Evolutionary conservation across 2,797 vertebrate genomes (phyloP).

Genomic region (Fratercula arctica): DNA sequence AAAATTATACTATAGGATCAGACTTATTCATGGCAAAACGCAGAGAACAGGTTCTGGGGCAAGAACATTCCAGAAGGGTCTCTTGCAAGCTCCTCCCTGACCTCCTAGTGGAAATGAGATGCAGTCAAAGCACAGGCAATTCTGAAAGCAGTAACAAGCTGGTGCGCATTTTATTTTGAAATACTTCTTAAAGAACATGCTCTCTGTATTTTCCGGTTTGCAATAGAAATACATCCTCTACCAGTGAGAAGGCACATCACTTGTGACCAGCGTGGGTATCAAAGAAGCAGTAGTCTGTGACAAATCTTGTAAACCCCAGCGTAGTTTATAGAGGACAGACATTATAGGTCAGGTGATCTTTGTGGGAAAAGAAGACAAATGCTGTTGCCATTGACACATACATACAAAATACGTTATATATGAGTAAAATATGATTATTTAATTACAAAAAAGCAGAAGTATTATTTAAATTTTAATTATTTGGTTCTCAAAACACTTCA

Average conservation of each 20-base stretch:
- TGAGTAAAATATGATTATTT: neutral
- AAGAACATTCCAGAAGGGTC: neutral
- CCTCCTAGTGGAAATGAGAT: neutral
- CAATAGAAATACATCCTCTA: neutral
- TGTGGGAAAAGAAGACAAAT: neutral
- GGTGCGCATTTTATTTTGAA: neutral
- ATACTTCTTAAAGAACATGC: neutral
- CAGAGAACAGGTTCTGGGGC: neutral
- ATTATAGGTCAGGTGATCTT: neutral
- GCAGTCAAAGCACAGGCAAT: neutral
- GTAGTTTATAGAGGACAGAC: neutral
- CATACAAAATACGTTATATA: fast-evolving
- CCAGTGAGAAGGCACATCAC: neutral
- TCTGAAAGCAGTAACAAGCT: neutral
- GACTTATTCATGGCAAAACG: neutral
- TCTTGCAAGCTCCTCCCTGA: neutral
- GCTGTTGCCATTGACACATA: neutral
- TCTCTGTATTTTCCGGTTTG: neutral
- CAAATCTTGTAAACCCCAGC: neutral
- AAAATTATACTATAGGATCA: neutral
- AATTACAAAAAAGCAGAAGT: neutral
- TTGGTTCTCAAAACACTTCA: neutral
- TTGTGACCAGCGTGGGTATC: neutral
- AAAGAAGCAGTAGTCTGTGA: neutral
- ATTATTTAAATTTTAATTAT: neutral